Evolutionary conservation across 2,113 vertebrate species (phyloP).

Genomic region (Spea bombifrons): DNA sequence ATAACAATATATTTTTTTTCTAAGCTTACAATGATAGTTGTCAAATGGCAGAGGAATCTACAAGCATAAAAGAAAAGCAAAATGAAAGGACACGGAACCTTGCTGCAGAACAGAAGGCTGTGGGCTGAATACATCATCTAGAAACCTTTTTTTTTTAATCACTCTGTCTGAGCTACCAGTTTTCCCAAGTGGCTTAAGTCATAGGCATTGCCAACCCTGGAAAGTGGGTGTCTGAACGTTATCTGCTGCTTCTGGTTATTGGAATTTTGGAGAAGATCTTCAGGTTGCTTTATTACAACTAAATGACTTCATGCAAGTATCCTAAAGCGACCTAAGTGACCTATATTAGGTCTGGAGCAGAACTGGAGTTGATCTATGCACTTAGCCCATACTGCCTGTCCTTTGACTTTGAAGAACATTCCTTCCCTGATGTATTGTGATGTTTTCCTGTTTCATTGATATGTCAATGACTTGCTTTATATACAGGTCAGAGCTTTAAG

Average conservation of each 20-base stretch:
- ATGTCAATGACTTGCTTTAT: background rate
- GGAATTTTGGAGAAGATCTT: conserved; percentile 30
- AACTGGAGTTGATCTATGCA: conserved; percentile 56
- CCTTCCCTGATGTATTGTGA: background rate
- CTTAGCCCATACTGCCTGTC: conserved; percentile 47
- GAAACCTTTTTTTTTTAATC: background rate
- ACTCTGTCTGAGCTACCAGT: background rate
- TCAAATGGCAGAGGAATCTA: conserved; percentile 65
- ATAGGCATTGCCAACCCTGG: background rate
- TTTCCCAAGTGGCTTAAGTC: background rate
- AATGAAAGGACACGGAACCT: conserved; percentile 59
- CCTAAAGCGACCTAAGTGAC: conserved; percentile 45
- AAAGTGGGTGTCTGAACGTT: background rate
- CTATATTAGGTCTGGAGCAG: conserved; percentile 60
- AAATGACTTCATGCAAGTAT: conserved; percentile 43
- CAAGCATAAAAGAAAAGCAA: conserved; percentile 67
- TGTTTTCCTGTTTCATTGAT: conserved; percentile 8
- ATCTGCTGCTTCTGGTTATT: conserved; percentile 41
- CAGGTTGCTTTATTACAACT: background rate
- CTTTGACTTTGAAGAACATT: background rate
- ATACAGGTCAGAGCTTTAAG: conserved; percentile 18
- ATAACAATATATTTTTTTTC: conserved; percentile 48
- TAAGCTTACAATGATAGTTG: conserved; percentile 75
- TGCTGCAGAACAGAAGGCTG: conserved; percentile 68
- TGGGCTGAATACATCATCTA: conserved; percentile 57